Conservation (phyloP, 53 echinoderm and acorn worm genomes). For the Arbacia lixula region DNA sequence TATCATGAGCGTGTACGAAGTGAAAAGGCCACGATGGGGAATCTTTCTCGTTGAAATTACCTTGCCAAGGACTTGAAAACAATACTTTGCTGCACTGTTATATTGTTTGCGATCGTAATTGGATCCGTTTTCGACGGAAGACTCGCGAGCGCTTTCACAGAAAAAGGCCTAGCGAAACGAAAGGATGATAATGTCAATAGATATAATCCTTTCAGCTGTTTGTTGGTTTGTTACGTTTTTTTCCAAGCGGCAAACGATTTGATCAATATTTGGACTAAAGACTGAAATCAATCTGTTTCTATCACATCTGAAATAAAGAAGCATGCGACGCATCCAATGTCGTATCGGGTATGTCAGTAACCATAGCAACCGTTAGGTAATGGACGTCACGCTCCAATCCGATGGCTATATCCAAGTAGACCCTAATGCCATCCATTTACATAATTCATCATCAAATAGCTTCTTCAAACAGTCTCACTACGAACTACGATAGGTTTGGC, state of each 20-base stretch:
- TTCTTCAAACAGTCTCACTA: conserved; percentile 38
- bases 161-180: background rate
- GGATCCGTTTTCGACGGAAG: too few relatives aligned
- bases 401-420: conserved; percentile 30
- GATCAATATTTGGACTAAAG: conserved; percentile 25
- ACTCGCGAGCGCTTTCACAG: too few relatives aligned
- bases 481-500: background rate
- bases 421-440: conserved; percentile 54
- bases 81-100: too few relatives aligned
- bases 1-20: too few relatives aligned
- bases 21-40: too few relatives aligned
- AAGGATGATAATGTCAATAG: background rate
- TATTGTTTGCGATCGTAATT: too few relatives aligned
- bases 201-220: conserved; percentile 15
- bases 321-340: conserved; percentile 31
- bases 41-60: too few relatives aligned
- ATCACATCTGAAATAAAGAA: conserved; percentile 30
- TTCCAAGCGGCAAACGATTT: conserved; percentile 2
- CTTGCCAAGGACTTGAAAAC: too few relatives aligned
- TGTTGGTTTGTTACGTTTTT: background rate
- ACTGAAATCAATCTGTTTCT: conserved; percentile 34
- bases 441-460: conserved; percentile 54
- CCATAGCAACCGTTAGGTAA: conserved; percentile 47
- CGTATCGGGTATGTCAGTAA: conserved; percentile 34
- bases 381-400: conserved; percentile 55